Conservation (phyloP, 2,888 invertebrate species). For the Carpatolechia fugitivella region DNA sequence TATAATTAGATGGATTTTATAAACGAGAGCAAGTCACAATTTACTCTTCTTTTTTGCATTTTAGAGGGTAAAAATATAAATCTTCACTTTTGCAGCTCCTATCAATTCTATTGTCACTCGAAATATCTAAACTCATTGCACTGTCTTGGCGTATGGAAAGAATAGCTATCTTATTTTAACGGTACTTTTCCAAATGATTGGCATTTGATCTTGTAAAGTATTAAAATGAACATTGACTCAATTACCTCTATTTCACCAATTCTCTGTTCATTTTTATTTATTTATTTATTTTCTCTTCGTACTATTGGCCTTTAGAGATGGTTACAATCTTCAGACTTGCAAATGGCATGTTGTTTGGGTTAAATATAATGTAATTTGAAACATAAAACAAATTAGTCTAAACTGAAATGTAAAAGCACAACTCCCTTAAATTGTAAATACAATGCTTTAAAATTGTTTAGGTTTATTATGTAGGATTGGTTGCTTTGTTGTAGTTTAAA, state of each 20-base stretch:
- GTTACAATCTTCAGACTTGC: constrained; percentile 38
- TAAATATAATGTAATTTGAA: neutral
- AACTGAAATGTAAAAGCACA: constrained; percentile 43
- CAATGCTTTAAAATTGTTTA: constrained; percentile 11
- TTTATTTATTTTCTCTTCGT: constrained; percentile 18
- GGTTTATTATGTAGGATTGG: constrained; percentile 14
- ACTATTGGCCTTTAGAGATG: constrained; percentile 17
- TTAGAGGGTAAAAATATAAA: constrained; percentile 36
- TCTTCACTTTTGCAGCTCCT: constrained; percentile 31
- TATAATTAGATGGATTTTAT: constrained; percentile 57
- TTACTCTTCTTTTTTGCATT: constrained; percentile 54
- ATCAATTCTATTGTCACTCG: constrained; percentile 48
- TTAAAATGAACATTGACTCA: constrained; percentile 48
- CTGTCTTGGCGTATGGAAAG: constrained; percentile 51
- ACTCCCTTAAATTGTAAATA: constrained; percentile 45
- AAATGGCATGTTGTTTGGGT: constrained; percentile 16
- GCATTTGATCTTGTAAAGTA: constrained; percentile 69
- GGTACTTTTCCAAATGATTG: constrained; percentile 32
- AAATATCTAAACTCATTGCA: constrained; percentile 56
- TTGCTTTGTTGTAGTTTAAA: constrained; percentile 57
- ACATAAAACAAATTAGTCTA: constrained; percentile 1
- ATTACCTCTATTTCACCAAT: neutral
- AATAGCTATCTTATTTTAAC: constrained; percentile 37
- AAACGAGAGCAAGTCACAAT: constrained; percentile 49
- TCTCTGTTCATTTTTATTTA: neutral